Base-by-base conservation (phyloP, 2,113 vertebrate species). In the Semicossyphus pulcher region DNA sequence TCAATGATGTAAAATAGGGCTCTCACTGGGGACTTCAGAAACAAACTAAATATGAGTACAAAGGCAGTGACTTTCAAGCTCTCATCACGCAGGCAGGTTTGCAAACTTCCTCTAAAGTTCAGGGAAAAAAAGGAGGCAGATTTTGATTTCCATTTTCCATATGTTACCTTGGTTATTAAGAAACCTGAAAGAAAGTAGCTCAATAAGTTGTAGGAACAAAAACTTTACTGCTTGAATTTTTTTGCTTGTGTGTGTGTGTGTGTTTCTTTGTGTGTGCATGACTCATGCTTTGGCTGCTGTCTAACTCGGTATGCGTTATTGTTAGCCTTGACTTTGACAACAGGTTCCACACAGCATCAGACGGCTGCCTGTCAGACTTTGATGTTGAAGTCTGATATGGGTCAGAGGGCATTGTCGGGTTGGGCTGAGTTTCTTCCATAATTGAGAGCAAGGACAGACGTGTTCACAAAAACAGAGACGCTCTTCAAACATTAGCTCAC, bases 241-340 rank as follows among this genome's bases (percentile, higher is more conserved):
- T 16, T 9, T 23, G n/a, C 34, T 15, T 34, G 32, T 34, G 10
- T 7, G 10, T 34, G 8, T 34, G 32, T 34, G 32, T 48, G n/a
- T 48, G 31, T 11, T 12, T 16, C 29, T 39, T 21, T 44, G 25
- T n/a, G 18, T n/a, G 39, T n/a, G 21, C 0, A 7, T 25, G 14
- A 48, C 28, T 64, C 44, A 64, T 52, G 34, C 23, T 39, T 39
- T 15, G 12, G 34, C 25, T 52, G 32, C 47, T 39, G 23, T 60
- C 23, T 20, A 3, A 28, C 47, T 41, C 45, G 20, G 15, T 29
- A 16, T 44, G 15, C 8, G 10, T n/a, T 20, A 37, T 41, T 65
- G 62, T 65, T 39, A 52, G 60, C 7, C 7, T 34, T 25, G 7
- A 59, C 36, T 39, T 16, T n/a, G 36, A 58, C 41, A 39, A 39